Evolutionary conservation across 2,797 vertebrate genomes (phyloP), one percentile per base, ranked within the genome.

Genomic region (Brachyrhaphis roseni): DNA sequence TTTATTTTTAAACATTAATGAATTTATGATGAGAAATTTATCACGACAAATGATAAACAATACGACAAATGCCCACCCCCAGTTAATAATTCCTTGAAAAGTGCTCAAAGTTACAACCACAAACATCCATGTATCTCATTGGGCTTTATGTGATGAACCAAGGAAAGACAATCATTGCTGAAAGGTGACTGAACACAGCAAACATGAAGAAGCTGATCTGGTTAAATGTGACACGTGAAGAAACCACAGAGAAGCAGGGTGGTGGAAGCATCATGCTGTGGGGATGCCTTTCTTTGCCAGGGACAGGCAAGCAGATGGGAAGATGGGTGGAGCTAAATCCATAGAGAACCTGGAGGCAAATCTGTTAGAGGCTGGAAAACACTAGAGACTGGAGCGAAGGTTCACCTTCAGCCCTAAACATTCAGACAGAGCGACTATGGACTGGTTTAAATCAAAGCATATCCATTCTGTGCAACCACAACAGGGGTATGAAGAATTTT

Each of bases 261-360:
- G 34, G 62, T 20, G 62, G 34, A 34, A 64, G 62, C 62, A 64
- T 64, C 62, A 64, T 39, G 62, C 62, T 64, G 62, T 20, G 62
- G 62, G 62, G 34, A 64, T 64, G 16, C 16, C 62, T 36, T 20
- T 36, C 16, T 64, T 39, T 20, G 18, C 6, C 16, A 64, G 16
- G 8, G 59, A 23, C 34, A 68, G 36, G 18, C 20, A 23, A 26
- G 10, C 20, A 1, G 20, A 6, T 68, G 34, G 18, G 62, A 66
- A 20, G 15, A 39, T 39, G 20, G 36, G 64, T 26, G 36, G 20
- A 68, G 64, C 18, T 68, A 41, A 41, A 68, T 5, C 12, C 64
- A 41, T 18, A 0, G 64, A 10, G 23, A 26, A 68, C 64, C 64
- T 41, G 20, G 20, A 68, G 39, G 36, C 5, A 68, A 41, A 68